A percentile compares a stretch with the other conserved stretches of the same genome.
Conservation (phyloP, 2,888 invertebrate species). For the Antitype chi region DNA sequence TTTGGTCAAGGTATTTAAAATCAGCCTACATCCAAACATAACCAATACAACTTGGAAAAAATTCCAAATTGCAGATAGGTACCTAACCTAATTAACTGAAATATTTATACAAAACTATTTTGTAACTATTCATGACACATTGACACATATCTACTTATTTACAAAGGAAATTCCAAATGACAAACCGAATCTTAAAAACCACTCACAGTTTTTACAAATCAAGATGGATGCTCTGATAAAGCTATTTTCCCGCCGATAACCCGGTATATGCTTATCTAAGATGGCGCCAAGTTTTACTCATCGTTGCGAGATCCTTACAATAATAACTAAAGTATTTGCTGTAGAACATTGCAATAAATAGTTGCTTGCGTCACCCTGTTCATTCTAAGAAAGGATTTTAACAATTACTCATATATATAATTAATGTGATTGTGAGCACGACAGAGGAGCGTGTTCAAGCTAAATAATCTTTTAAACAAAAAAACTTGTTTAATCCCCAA, state of each 20-base stretch:
- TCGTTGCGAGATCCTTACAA: slow-evolving; percentile 8
- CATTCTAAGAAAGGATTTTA: slow-evolving; percentile 53
- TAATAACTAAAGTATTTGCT: slow-evolving; percentile 13
- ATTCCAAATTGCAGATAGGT: background rate
- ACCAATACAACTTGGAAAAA: background rate
- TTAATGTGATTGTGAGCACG: slow-evolving; percentile 30
- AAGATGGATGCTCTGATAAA: slow-evolving; percentile 43
- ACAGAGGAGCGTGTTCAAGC: slow-evolving; percentile 22
- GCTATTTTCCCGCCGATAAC: slow-evolving; percentile 41
- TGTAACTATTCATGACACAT: slow-evolving; percentile 3
- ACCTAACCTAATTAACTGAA: background rate
- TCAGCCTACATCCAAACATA: background rate
- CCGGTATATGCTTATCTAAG: slow-evolving; percentile 33
- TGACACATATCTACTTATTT: slow-evolving; percentile 9
- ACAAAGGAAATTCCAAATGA: slow-evolving; percentile 2
- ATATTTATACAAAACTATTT: background rate
- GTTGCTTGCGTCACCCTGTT: slow-evolving; percentile 35
- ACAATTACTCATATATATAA: slow-evolving; percentile 48
- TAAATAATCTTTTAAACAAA: background rate
- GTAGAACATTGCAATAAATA: slow-evolving; percentile 37
- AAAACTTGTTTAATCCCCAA: no score
- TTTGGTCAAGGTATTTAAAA: background rate
- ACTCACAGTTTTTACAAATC: slow-evolving; percentile 29
- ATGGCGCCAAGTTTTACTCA: slow-evolving; percentile 54
- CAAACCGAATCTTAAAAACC: slow-evolving; percentile 3